Conservation (phyloP, 2,113 vertebrate genomes). For the Bos indicus region DNA sequence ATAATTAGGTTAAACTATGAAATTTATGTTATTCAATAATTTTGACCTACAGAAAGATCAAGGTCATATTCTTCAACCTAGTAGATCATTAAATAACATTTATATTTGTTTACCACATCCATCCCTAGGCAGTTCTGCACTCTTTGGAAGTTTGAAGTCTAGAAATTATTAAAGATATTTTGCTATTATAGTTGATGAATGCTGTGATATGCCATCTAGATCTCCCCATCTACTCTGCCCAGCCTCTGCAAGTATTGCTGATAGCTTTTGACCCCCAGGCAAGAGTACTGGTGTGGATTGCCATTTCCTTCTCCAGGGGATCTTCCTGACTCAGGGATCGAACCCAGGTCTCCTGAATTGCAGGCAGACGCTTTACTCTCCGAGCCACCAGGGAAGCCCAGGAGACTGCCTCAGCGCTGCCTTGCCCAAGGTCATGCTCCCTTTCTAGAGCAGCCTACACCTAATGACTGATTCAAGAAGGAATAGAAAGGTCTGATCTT, state of each 20-base stretch:
- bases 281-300: too few species aligned
- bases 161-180: neutral
- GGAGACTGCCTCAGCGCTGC: neutral
- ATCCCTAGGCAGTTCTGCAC: neutral
- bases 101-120: neutral
- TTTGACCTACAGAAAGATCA: neutral
- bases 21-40: neutral
- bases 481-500: neutral
- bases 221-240: neutral
- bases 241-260: neutral
- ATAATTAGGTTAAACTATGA: neutral
- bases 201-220: neutral
- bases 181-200: neutral
- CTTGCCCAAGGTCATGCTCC: neutral
- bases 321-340: too few species aligned
- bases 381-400: too few species aligned
- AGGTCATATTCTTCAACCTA: neutral
- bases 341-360: too few species aligned
- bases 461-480: neutral
- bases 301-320: too few species aligned
- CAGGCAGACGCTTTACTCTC: too few species aligned
- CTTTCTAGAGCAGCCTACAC: neutral
- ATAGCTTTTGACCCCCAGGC: neutral
- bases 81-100: neutral
- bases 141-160: neutral